Evolutionary conservation across 1,140 invertebrate species (phyloP), one percentile per base, ranked within the genome.

Genomic region (Drosophila mauritiana): DNA sequence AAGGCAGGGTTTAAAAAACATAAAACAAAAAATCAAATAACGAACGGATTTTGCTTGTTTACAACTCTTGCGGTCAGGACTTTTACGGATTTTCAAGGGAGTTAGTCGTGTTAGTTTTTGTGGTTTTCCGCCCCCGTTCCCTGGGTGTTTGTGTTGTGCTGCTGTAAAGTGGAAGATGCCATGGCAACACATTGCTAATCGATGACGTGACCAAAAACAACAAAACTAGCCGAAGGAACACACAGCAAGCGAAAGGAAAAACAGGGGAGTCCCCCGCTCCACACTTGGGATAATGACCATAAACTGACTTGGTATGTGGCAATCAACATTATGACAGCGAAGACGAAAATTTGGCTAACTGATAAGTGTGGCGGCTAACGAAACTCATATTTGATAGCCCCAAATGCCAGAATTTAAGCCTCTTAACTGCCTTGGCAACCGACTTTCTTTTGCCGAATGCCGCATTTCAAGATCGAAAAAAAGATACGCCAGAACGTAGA

Each of bases 141-240:
- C 39, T 31, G 58, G 63, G 63, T 48, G 49, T 80, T 74, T 78
- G 78, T 86, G 74, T 73, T 85, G 80, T 75, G 76, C 62, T 76
- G 70, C 55, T 79, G 80, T 49, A 78, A 80, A 79, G 74, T 84
- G 77, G 81, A 45, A 74, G 68, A 72, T 39, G 78, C 86, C 80
- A 85, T 89, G 80, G 83, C 85, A 90, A 90, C 81, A 88, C 78
- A 81, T 80, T 80, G 84, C 84, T 89, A 89, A 89, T 89, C 84
- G 84, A 89, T 89, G 84, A 89, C 80, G 80, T 84, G 82, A 85
- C 82, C 74, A 85, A 79, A 82, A 83, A 83, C 54, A 61, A 59
- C 57, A 64, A 56, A 43, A 37, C 69, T 40, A 59, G 37, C 63
- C 42, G 43, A 43, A 56, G 11, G 36, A 52, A 43, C 39, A 42